phyloP scores from a whole-genome alignment of 1,140 invertebrate genomes.

The Batillaria attramentaria region DNA sequence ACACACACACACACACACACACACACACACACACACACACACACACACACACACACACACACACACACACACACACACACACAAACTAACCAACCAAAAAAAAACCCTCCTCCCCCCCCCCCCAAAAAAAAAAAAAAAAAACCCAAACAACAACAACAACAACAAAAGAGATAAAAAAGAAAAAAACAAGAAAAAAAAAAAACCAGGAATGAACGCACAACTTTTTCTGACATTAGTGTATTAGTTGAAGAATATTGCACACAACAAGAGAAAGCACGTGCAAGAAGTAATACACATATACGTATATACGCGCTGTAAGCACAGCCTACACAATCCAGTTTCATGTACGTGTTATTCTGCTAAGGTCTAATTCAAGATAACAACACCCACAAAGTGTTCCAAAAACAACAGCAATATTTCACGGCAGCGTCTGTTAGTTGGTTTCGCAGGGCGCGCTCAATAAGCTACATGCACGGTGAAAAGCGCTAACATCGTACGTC shows the following conservation, averaged over 20 bases:
- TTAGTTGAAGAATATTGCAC: too few relatives aligned
- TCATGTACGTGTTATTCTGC: too few relatives aligned
- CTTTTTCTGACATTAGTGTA: too few relatives aligned
- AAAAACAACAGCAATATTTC: background rate
- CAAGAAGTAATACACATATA: too few relatives aligned
- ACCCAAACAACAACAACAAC: background rate
- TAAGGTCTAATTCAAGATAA: too few relatives aligned
- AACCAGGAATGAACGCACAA: background rate
- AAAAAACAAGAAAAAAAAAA: background rate
- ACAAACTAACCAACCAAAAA: background rate
- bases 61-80: background rate
- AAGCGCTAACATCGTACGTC: too few relatives aligned
- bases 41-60: slow-evolving; percentile 5
- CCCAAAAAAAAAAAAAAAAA: slow-evolving; percentile 1
- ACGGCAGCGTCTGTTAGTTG: background rate
- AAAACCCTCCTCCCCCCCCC: background rate
- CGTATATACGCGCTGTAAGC: too few relatives aligned
- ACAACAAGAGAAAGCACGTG: too few relatives aligned
- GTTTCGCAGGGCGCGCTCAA: background rate
- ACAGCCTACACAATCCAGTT: too few relatives aligned
- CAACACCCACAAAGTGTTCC: background rate
- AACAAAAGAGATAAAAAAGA: background rate
- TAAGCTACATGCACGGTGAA: too few relatives aligned
- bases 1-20: background rate
- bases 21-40: background rate